These are phyloP conservation scores for Campylomormyrus numenius DNA, from an alignment of 2,113 vertebrate species.

Conservation along the genomic window DNA sequence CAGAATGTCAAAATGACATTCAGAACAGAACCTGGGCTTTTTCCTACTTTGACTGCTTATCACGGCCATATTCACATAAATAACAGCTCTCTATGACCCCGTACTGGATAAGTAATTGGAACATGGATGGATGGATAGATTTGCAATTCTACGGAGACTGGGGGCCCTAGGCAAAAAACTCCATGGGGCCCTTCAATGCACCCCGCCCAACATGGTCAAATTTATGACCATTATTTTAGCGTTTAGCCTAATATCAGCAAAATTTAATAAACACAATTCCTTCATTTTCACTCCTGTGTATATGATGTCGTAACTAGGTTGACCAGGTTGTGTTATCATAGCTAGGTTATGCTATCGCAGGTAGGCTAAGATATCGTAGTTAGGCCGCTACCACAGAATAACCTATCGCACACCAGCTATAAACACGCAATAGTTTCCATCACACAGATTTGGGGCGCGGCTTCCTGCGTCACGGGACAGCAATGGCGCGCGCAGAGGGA, in stretches of 20 bases:
- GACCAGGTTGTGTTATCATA: neutral
- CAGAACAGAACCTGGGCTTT: neutral
- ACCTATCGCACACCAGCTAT: neutral
- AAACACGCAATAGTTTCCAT: neutral
- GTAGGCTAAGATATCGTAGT: neutral
- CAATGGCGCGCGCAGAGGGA: conserved; percentile 27
- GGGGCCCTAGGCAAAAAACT: neutral
- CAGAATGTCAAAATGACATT: neutral
- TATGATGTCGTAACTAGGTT: neutral
- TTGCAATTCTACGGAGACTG: neutral
- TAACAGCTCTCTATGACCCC: neutral
- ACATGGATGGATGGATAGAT: neutral
- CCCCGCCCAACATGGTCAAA: neutral
- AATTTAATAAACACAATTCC: neutral
- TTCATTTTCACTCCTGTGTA: neutral
- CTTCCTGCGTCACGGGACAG: neutral
- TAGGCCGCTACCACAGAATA: too few relatives aligned
- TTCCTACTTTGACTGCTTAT: neutral
- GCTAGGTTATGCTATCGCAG: neutral
- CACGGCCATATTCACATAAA: neutral
- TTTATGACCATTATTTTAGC: neutral
- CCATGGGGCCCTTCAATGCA: neutral
- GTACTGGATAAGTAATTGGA: neutral
- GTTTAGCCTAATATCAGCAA: neutral
- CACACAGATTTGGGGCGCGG: neutral